Evolutionary conservation across 2,113 vertebrate species (phyloP).

Genomic region (Tragulus kanchil): DNA sequence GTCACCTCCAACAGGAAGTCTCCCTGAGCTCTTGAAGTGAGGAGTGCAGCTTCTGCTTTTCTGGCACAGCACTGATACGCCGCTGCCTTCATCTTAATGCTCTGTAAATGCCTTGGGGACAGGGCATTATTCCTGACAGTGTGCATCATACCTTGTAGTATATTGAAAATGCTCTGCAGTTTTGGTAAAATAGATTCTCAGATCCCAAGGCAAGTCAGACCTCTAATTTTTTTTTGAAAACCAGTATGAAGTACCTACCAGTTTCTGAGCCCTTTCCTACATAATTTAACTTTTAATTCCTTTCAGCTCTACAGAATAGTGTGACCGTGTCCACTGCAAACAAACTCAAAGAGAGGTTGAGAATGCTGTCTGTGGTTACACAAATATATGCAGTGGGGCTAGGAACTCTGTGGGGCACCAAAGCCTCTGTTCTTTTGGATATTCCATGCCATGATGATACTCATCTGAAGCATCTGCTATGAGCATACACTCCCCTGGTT

Average conservation of each 20-base stretch:
- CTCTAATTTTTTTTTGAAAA: no score
- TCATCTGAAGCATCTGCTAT: neutral
- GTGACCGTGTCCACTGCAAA: neutral
- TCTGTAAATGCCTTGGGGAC: neutral
- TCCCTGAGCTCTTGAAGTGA: neutral
- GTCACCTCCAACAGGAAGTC: neutral
- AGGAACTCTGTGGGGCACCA: neutral
- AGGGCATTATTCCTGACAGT: neutral
- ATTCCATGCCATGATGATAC: neutral
- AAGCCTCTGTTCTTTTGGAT: neutral
- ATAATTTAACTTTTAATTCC: conserved; percentile 27
- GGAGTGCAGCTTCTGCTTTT: neutral
- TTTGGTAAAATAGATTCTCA: neutral
- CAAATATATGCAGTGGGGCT: neutral
- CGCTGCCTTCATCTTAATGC: neutral
- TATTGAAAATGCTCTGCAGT: neutral
- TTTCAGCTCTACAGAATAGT: conserved; percentile 9
- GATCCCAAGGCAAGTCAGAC: neutral
- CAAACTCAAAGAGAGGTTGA: neutral
- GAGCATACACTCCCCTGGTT: neutral
- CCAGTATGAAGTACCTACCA: conserved; percentile 14
- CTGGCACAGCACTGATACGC: neutral
- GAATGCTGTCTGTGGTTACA: neutral
- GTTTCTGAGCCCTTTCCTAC: neutral
- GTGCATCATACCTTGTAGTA: neutral